Evolutionary conservation across 2,888 invertebrate genomes (phyloP), one percentile per base, ranked within the genome.

Genomic region (Pseudococcus viburni): DNA sequence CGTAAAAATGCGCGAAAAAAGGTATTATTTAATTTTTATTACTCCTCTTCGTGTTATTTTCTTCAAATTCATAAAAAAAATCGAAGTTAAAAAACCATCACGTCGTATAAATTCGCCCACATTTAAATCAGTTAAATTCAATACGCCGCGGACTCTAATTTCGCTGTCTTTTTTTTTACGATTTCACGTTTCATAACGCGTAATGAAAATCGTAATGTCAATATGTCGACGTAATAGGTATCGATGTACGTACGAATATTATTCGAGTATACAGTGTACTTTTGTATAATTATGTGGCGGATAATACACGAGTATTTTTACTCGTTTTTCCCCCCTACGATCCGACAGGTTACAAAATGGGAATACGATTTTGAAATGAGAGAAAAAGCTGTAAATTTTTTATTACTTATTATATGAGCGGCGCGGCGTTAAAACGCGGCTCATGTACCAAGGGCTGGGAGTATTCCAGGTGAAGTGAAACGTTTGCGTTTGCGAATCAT

Each of bases 1-100:
- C 80, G 46, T 83, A 83, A 83, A 83, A 83, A 83, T 83, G n/a
- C 46, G 77, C 77, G 46, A 83, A 83, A 83, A 83, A 15, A 46
- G 46, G 46, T 46, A 83, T 46, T 83, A 83, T 42, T 42, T 19
- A 46, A 83, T 83, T 83, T 83, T 83, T 83, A 83, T 46, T 42
- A 46, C 80, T 46, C 46, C 11, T 15, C 2, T 33, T 77, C 17
- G 7, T 83, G 42, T 83, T 73, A 33, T 73, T 73, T 73, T 17
- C 68, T 77, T 77, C 17, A 77, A n/a, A 42, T 39, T 77, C 46
- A 46, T 83, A 46, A 83, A 83, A 46, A 83, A 83, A 83, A 42
- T 83, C 46, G 15, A 77, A 77, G 39, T 39, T 39, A 33, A 77
- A 39, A 33, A 15, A 9, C 11, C 73, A 17, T 39, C 77, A 8